Evolutionary conservation across 1,140 invertebrate species (phyloP).

Genomic region (Penaeus vannamei): DNA sequence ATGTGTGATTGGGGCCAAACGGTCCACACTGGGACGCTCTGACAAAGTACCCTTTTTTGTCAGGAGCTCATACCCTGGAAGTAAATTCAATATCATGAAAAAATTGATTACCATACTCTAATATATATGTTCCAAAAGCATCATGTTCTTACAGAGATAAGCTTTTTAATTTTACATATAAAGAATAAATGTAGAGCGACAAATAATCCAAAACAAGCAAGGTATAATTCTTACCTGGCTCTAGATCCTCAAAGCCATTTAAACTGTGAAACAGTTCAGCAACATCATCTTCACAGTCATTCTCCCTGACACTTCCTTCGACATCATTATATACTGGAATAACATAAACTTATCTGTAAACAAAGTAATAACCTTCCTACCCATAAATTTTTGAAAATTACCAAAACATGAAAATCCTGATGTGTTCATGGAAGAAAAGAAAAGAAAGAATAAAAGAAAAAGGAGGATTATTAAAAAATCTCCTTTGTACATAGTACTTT

Average conservation of each 20-base stretch:
- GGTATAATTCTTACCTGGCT: constrained; percentile 40
- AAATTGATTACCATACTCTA: background rate
- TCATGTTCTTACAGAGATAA: too few species aligned
- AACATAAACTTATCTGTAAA: too few species aligned
- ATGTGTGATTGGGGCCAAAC: constrained; percentile 67
- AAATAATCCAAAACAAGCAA: too few species aligned
- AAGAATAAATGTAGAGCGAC: too few species aligned
- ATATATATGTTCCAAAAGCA: background rate
- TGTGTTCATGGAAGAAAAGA: too few species aligned
- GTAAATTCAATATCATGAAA: background rate
- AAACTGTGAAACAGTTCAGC: constrained; percentile 62
- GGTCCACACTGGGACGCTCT: constrained; percentile 40
- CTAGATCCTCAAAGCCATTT: constrained; percentile 55
- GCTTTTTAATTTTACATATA: too few species aligned
- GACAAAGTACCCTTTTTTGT: constrained; percentile 60
- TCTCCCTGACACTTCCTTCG: constrained; percentile 45
- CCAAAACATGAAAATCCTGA: too few species aligned
- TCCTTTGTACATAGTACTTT: too few species aligned
- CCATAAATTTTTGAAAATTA: too few species aligned
- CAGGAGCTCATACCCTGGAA: constrained; percentile 66
- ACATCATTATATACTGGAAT: constrained; percentile 41
- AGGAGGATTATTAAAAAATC: too few species aligned
- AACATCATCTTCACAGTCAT: constrained; percentile 49
- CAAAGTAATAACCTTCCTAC: too few species aligned
- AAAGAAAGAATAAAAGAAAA: too few species aligned